A percentile compares a stretch with the other conserved stretches of the same genome.
Conservation (phyloP, 2,888 invertebrate species). For the Colostygia pectinataria region DNA sequence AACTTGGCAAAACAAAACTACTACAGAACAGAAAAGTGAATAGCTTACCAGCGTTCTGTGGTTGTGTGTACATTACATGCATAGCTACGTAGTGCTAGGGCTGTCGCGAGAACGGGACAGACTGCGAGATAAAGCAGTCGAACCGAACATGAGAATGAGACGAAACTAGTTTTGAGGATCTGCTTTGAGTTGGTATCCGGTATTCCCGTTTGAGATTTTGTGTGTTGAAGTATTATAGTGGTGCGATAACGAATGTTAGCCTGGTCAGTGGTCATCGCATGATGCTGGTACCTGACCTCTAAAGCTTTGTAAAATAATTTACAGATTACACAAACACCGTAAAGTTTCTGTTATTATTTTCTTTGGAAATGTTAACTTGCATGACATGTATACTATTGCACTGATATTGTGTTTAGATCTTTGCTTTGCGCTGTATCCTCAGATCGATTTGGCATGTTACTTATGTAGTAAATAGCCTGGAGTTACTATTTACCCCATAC, state of each 20-base stretch:
- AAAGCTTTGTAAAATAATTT: constrained; percentile 5
- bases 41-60: constrained; percentile 55
- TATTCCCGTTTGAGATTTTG: constrained; percentile 74
- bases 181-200: constrained; percentile 59
- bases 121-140: constrained; percentile 23
- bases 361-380: constrained; percentile 23
- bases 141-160: constrained; percentile 48
- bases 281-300: constrained; percentile 52
- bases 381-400: constrained; percentile 2
- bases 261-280: constrained; percentile 52
- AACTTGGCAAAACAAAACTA: constrained; percentile 73
- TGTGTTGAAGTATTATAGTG: constrained; percentile 55
- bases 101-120: constrained; percentile 46
- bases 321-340: constrained; percentile 9
- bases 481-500: too few relatives aligned
- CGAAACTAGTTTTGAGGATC: constrained; percentile 40
- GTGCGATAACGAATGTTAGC: constrained; percentile 49
- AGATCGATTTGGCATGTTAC: too few relatives aligned
- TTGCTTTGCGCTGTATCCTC: too few relatives aligned
- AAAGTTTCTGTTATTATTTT: constrained; percentile 10
- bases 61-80: constrained; percentile 53
- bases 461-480: too few relatives aligned
- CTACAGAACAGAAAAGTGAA: constrained; percentile 65
- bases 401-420: too few relatives aligned
- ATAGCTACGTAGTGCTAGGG: constrained; percentile 48